A percentile compares a stretch with the other conserved stretches of the same genome.
phyloP scores from a whole-genome alignment of 2,797 vertebrate genomes.

The Knipowitschia caucasica region DNA sequence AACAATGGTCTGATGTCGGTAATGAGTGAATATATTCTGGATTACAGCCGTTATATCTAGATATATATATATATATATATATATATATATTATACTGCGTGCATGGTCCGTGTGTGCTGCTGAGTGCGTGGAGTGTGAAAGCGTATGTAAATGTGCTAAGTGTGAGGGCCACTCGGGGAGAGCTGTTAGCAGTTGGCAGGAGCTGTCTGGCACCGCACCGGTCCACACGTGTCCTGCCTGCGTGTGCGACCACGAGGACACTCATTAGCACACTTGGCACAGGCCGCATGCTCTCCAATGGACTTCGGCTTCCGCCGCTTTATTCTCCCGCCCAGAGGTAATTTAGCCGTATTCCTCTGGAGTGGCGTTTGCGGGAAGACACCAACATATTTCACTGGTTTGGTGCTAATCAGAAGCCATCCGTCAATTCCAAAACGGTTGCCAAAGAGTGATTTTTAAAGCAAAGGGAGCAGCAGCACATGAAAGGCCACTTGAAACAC shows the following conservation, averaged over 20 bases:
- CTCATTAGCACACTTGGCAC: conserved; percentile 69
- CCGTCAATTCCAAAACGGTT: not conserved
- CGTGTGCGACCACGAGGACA: conserved; percentile 52
- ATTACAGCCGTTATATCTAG: no score
- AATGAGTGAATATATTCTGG: no score
- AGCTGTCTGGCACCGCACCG: conserved; percentile 68
- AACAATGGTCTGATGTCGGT: no score
- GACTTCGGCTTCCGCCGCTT: conserved; percentile 17
- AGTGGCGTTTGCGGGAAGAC: conserved; percentile 1
- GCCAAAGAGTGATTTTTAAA: not conserved
- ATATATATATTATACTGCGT: no score
- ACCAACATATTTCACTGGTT: not conserved
- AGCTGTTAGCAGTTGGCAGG: conserved; percentile 62
- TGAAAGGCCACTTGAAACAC: not conserved
- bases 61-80: no score
- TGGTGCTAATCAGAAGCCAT: not conserved
- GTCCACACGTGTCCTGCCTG: conserved; percentile 43
- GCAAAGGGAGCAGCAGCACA: not conserved
- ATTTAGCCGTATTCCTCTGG: conserved; percentile 10
- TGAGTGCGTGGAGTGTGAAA: conserved; percentile 6
- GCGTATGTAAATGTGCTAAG: conserved; percentile 49
- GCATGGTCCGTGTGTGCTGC: conserved; percentile 29
- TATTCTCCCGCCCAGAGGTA: not conserved
- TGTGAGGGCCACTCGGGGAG: conserved; percentile 54
- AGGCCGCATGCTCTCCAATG: conserved; percentile 27